Percentiles rank a stretch among this genome's conserved stretches.
Evolutionary conservation across 2,113 vertebrate genomes (phyloP).

Genomic region (Urocolius indicus): DNA sequence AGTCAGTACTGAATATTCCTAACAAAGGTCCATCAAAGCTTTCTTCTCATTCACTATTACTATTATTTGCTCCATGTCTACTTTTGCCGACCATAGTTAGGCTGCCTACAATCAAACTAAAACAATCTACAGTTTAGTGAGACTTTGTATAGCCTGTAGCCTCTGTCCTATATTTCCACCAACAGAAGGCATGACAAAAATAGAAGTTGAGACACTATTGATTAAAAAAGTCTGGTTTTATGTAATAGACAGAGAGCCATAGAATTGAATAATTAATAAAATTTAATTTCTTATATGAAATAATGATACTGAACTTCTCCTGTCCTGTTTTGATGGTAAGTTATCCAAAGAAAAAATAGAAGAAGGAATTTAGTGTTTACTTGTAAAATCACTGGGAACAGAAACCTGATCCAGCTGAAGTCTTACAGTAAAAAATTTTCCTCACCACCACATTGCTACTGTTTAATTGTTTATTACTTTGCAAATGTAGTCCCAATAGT

Average conservation of each 20-base stretch:
- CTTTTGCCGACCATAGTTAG: not conserved
- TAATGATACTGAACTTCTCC: not conserved
- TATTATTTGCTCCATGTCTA: not conserved
- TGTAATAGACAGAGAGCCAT: not conserved
- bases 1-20: not conserved
- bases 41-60: not conserved
- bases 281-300: not conserved
- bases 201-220: not conserved
- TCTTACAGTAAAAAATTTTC: constrained; percentile 16
- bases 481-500: constrained; percentile 37
- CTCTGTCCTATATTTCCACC: not conserved
- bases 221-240: not conserved
- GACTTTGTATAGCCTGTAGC: not conserved
- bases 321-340: constrained; percentile 10
- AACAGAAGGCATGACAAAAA: not conserved
- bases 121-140: not conserved
- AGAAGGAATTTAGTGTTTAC: constrained; percentile 30
- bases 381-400: constrained; percentile 42
- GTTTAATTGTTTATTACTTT: constrained; percentile 59
- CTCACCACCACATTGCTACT: constrained; percentile 1
- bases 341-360: not conserved
- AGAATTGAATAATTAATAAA: not conserved
- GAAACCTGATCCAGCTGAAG: constrained; percentile 50
- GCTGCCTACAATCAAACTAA: not conserved
- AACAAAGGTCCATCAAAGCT: not conserved